phyloP scores from a whole-genome alignment of 2,113 vertebrate genomes.

The Leptocoma aspasia region DNA sequence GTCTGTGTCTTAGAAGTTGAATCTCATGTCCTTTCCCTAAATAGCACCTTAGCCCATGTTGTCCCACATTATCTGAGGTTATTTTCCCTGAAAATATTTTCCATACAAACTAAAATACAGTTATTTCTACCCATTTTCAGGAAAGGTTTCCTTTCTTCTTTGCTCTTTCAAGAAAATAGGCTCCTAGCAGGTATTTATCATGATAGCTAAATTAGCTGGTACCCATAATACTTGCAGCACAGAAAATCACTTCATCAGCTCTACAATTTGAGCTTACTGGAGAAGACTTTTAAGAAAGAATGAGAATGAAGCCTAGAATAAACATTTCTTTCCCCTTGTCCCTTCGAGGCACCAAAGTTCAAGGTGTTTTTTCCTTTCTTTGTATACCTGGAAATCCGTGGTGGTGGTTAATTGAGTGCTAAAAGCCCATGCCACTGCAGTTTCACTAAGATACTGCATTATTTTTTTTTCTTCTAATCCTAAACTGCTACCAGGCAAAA shows the following conservation, averaged over 20 bases:
- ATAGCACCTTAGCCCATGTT: background rate
- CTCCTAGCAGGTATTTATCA: conserved; percentile 42
- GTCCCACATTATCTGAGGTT: background rate
- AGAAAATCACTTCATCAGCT: conserved; percentile 55
- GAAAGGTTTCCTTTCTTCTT: conserved; percentile 2
- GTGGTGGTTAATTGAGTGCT: conserved; percentile 35
- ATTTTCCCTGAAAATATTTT: conserved; percentile 40
- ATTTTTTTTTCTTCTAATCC: background rate
- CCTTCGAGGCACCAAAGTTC: conserved; percentile 18
- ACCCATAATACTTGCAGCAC: conserved; percentile 12
- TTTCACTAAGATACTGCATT: background rate
- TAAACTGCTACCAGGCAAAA: background rate
- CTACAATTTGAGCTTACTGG: conserved; percentile 21
- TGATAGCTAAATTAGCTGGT: conserved; percentile 52
- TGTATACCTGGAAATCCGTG: background rate
- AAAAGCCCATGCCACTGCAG: background rate
- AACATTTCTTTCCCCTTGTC: conserved; percentile 34
- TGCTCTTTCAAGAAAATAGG: conserved; percentile 22
- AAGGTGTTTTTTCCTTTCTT: conserved; percentile 35
- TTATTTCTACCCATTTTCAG: conserved; percentile 13
- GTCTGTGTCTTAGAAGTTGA: background rate
- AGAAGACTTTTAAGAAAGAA: conserved; percentile 38
- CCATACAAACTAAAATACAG: conserved; percentile 3
- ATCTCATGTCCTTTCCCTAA: background rate
- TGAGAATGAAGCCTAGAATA: conserved; percentile 33